A percentile compares a stretch with the other conserved stretches of the same genome.
phyloP scores from a whole-genome alignment of 1,140 invertebrate genomes.

The Drosophila serrata region DNA sequence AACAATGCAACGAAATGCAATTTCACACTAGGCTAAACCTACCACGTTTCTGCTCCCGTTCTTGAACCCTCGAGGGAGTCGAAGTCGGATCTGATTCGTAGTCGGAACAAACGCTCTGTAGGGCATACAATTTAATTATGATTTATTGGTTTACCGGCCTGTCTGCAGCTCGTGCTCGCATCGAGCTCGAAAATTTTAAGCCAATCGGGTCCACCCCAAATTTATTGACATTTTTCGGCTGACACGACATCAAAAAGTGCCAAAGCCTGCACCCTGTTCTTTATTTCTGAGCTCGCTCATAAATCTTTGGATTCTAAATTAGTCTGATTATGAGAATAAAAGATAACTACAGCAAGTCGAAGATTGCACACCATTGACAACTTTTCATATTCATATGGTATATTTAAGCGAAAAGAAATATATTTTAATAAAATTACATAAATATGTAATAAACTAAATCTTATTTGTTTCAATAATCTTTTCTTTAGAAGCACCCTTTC shows the following conservation, averaged over 20 bases:
- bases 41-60: neutral
- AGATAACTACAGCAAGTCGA: neutral
- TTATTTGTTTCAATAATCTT: neutral
- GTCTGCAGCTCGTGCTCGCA: neutral
- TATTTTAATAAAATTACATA: no score
- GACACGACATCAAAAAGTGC: constrained; percentile 40
- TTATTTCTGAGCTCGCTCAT: constrained; percentile 48
- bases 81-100: constrained; percentile 5
- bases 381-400: neutral
- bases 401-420: no score
- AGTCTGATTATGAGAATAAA: neutral
- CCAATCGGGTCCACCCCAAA: constrained; percentile 11
- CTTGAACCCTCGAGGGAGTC: constrained; percentile 1
- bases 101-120: neutral
- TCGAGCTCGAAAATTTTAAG: constrained; percentile 28
- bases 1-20: constrained; percentile 70
- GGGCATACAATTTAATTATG: constrained; percentile 70
- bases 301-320: constrained; percentile 25
- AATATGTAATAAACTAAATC: neutral
- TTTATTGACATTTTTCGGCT: constrained; percentile 55
- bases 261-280: constrained; percentile 22
- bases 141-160: constrained; percentile 56
- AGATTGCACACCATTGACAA: neutral
- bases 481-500: neutral
- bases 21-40: constrained; percentile 70